A percentile compares a stretch with the other conserved stretches of the same genome.
phyloP scores from a whole-genome alignment of 2,113 vertebrate genomes.

The Ptilonorhynchus violaceus region DNA sequence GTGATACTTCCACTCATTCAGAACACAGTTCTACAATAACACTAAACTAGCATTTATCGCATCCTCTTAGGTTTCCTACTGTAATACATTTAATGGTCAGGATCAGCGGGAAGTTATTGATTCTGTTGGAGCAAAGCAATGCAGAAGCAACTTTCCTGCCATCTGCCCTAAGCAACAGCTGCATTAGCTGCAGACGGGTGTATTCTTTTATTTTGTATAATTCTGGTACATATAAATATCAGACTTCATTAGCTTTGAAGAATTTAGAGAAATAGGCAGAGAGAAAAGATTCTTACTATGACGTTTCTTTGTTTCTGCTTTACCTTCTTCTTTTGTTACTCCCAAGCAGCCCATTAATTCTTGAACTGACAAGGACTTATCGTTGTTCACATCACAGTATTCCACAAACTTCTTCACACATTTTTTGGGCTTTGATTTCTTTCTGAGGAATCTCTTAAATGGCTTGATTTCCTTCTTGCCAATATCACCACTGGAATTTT shows the following conservation, averaged over 20 bases:
- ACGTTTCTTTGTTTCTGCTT: constrained; percentile 59
- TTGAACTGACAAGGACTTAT: constrained; percentile 89
- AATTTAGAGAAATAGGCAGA: background rate
- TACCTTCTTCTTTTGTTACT: constrained; percentile 86
- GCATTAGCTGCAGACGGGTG: background rate
- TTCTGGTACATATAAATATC: background rate
- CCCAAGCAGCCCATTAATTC: constrained; percentile 96
- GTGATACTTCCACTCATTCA: background rate
- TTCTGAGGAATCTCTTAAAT: constrained; percentile 92
- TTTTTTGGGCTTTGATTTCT: constrained; percentile 96
- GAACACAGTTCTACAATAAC: background rate
- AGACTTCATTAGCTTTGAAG: background rate
- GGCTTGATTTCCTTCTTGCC: constrained; percentile 98
- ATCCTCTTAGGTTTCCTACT: background rate
- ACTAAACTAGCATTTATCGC: background rate
- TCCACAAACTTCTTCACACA: constrained; percentile 97
- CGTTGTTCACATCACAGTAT: constrained; percentile 90
- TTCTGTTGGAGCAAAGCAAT: background rate
- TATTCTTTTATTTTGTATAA: background rate
- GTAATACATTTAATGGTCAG: background rate
- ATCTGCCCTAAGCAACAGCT: background rate
- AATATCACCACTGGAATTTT: constrained; percentile 91
- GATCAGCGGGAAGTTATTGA: background rate
- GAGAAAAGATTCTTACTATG: constrained; percentile 63
- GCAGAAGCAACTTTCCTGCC: background rate